Evolutionary conservation across 1,140 invertebrate genomes (phyloP).

Genomic region (Aphaenogaster rudis): DNA sequence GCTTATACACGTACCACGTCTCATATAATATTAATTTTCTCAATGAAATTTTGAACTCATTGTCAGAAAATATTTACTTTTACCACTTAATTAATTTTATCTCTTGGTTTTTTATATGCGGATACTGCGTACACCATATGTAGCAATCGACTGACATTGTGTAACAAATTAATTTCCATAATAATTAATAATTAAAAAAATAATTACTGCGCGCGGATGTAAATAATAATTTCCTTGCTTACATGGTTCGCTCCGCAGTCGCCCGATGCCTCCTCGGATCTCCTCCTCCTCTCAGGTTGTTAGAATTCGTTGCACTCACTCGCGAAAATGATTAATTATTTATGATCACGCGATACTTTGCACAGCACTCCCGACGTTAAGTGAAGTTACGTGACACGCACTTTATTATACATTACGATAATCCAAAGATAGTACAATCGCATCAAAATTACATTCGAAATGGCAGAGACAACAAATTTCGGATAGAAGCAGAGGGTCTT

Average conservation of each 20-base stretch:
- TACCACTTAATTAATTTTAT: background rate
- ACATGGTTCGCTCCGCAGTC: background rate
- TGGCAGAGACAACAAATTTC: background rate
- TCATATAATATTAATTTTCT: background rate
- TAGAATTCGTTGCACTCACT: background rate
- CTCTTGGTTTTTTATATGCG: background rate
- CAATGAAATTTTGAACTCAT: background rate
- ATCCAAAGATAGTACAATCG: background rate
- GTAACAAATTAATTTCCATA: background rate
- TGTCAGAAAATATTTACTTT: background rate
- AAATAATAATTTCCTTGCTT: background rate
- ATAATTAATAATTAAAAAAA: background rate
- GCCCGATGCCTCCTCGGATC: background rate
- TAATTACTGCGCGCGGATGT: background rate
- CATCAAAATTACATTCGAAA: background rate
- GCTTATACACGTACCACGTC: background rate
- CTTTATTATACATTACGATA: background rate
- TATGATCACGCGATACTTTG: background rate
- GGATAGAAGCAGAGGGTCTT: background rate
- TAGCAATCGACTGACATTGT: no score
- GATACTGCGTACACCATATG: no score
- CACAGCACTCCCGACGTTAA: background rate
- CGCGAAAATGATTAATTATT: background rate
- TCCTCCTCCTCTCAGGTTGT: background rate
- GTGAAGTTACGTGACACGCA: background rate